Base-by-base conservation (phyloP, 2,113 vertebrate genomes). In the Saguinus imperator region DNA sequence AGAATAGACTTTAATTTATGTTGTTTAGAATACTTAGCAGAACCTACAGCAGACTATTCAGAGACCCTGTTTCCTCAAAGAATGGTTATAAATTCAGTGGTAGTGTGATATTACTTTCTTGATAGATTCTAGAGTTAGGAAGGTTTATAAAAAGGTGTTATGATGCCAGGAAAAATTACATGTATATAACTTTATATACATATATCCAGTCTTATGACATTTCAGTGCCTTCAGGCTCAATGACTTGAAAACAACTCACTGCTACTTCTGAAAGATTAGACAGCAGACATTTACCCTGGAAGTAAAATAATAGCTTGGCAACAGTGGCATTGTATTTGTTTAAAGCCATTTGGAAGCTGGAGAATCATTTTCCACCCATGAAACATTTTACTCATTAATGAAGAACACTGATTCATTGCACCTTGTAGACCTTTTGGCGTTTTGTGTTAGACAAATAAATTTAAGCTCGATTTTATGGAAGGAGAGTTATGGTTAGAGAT, bases 311-410 rank as follows among this genome's bases (percentile, higher is more conserved):
- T 40, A 97, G 17, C 76, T 98, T 97, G 96, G 76, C 73, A 58
- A 6, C 29, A 85, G 8, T 32, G 55, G 29, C 35, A 43, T 93
- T 23, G 32, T 97, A 75, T 95, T 95, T 97, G 76, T 86, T 75
- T 79, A 95, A 94, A 79, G 37, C 82, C 37, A 97, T 83, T 93
- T 96, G 93, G 85, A 90, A 96, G 45, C 21, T 91, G 25, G 27
- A 89, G 93, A 86, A 61, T 92, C 10, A 96, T 86, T 97, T 93
- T 40, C 55, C 84, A 87, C 94, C 86, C 57, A 45, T 94, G 96
- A 98, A 98, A 94, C 84, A 92, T 91, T 98, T 98, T 86, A 83
- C 45, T 98, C 23, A 61, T 97, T 98, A 96, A 96, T 97, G 77
- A 32, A 94, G 73, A 89, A 29, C 17, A 35, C 87, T 97, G 97